Evolutionary conservation across 2,113 vertebrate genomes (phyloP).

Genomic region (Spea bombifrons): DNA sequence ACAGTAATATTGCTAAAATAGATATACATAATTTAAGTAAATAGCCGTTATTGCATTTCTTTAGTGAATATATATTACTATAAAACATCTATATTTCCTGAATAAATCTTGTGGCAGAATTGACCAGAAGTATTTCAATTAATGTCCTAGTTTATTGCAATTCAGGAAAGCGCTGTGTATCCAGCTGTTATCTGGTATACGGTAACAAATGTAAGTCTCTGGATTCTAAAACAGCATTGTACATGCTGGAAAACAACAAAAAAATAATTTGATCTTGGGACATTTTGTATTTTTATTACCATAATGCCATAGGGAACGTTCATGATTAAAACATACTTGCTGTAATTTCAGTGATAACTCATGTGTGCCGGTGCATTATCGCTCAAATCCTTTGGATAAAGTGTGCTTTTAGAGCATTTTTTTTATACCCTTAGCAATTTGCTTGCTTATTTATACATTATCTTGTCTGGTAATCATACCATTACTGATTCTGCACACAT

Average conservation of each 20-base stretch:
- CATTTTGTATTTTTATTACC: constrained; percentile 64
- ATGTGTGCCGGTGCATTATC: constrained; percentile 59
- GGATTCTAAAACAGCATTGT: constrained; percentile 21
- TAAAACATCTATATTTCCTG: constrained; percentile 30
- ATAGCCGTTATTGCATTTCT: constrained; percentile 32
- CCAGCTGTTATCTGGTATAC: constrained; percentile 28
- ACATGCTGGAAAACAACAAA: constrained; percentile 41
- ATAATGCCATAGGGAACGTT: constrained; percentile 62
- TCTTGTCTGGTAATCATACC: constrained; percentile 65
- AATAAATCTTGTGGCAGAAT: constrained; percentile 20
- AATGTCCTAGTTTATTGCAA: constrained; percentile 40
- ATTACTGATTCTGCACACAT: constrained; percentile 61
- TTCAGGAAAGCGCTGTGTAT: constrained; percentile 21
- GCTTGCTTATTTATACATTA: constrained; percentile 58
- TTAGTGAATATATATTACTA: constrained; percentile 30
- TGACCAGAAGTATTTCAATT: constrained; percentile 34
- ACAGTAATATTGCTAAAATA: constrained; percentile 19
- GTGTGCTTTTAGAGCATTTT: constrained; percentile 59
- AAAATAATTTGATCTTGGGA: constrained; percentile 56
- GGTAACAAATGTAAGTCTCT: constrained; percentile 23
- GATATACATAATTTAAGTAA: constrained; percentile 20
- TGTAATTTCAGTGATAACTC: constrained; percentile 64
- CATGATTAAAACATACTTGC: constrained; percentile 46
- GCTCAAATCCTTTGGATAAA: constrained; percentile 62
- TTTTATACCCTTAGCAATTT: constrained; percentile 65